These are phyloP conservation scores for Drosophila eugracilis DNA, from an alignment of 1,140 invertebrate genomes.

Conservation along the genomic window DNA sequence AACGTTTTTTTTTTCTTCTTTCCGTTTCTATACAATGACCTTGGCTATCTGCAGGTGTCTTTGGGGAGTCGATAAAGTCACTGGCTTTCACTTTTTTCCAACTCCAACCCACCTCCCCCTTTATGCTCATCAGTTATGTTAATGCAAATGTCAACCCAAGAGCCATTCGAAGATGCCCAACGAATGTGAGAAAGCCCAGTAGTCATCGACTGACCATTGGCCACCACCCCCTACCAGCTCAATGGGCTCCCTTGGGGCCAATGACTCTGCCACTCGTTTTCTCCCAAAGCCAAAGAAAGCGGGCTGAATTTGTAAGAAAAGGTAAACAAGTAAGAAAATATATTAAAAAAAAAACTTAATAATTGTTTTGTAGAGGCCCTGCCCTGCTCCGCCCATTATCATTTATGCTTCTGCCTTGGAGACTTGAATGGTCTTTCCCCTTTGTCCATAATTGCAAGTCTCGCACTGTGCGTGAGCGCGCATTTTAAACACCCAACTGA, in stretches of 20 bases:
- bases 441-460: slow-evolving; percentile 54
- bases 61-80: slow-evolving; percentile 50
- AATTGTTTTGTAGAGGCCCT: slow-evolving; percentile 59
- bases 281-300: slow-evolving; percentile 72
- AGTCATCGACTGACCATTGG: slow-evolving; percentile 20
- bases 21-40: slow-evolving; percentile 57
- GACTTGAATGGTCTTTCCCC: slow-evolving; percentile 38
- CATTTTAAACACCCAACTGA: slow-evolving; percentile 41
- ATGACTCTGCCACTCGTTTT: slow-evolving; percentile 60
- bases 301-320: slow-evolving; percentile 68
- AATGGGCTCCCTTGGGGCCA: slow-evolving; percentile 56
- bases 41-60: slow-evolving; percentile 64
- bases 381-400: slow-evolving; percentile 55
- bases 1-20: slow-evolving; percentile 3
- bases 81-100: slow-evolving; percentile 67
- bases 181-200: slow-evolving; percentile 61
- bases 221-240: slow-evolving; percentile 21
- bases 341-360: slow-evolving; percentile 49
- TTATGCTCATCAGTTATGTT: slow-evolving; percentile 10
- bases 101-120: slow-evolving; percentile 15
- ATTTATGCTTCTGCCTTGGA: slow-evolving; percentile 46
- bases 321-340: slow-evolving; percentile 32
- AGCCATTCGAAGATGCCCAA: slow-evolving; percentile 26
- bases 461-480: slow-evolving; percentile 58
- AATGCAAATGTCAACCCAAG: slow-evolving; percentile 52